Evolutionary conservation across 2,888 invertebrate species (phyloP).

Genomic region (Bhutanitis thaidina): DNA sequence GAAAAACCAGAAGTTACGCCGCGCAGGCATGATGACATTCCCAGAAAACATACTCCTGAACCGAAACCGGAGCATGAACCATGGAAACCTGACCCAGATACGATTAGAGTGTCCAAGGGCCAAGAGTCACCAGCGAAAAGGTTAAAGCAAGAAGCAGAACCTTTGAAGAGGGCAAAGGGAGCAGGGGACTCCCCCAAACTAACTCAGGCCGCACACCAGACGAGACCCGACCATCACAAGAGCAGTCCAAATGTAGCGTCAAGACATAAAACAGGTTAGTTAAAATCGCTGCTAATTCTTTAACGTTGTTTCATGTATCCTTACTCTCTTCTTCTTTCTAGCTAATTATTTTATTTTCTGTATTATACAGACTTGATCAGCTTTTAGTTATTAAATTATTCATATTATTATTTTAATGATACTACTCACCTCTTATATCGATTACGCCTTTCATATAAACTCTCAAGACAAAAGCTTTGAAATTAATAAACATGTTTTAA

Average conservation of each 20-base stretch:
- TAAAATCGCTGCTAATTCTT: no score
- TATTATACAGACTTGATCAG: no score
- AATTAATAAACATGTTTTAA: no score
- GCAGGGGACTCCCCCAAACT: slow-evolving; percentile 61
- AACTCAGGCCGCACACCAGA: slow-evolving; percentile 53
- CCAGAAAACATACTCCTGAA: slow-evolving; percentile 42
- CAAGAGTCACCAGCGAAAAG: slow-evolving; percentile 70
- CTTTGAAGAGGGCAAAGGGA: slow-evolving; percentile 65
- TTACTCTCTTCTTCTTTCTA: no score
- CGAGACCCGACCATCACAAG: slow-evolving; percentile 77
- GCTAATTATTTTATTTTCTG: no score
- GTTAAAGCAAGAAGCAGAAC: slow-evolving; percentile 68
- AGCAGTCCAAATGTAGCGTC: slow-evolving; percentile 83
- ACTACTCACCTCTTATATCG: no score
- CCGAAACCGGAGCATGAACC: slow-evolving; percentile 35
- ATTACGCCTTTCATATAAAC: no score
- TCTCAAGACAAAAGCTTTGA: no score
- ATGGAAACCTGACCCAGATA: slow-evolving; percentile 68
- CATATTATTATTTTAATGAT: no score
- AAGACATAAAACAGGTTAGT: slow-evolving; percentile 61
- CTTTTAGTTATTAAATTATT: no score
- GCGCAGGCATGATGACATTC: slow-evolving; percentile 50
- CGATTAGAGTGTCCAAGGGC: slow-evolving; percentile 56
- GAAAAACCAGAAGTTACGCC: slow-evolving; percentile 45
- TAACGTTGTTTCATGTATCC: no score